Base-by-base conservation (phyloP, 1,140 invertebrate genomes). In the Rhynchophorus ferrugineus region DNA sequence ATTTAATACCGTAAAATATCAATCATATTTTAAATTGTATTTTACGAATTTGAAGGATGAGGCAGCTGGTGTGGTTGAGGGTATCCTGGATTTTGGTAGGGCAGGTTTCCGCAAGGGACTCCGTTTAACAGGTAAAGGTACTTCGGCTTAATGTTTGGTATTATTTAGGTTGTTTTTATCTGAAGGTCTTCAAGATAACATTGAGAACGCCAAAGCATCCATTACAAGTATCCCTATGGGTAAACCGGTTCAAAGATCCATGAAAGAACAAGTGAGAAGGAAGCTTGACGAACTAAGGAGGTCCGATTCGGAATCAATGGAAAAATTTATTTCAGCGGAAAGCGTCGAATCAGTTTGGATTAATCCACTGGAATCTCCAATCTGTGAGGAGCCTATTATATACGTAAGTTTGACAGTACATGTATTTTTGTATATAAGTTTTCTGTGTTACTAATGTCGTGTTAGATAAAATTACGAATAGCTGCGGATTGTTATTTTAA, bases 11-110 rank as follows among this genome's bases (percentile, higher is more conserved):
- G n/a, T n/a, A n/a, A n/a, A n/a, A n/a, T n/a, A n/a, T n/a, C n/a
- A n/a, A n/a, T n/a, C n/a, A n/a, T n/a, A n/a, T n/a, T n/a, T n/a
- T n/a, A n/a, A n/a, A n/a, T n/a, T n/a, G n/a, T n/a, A n/a, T n/a
- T n/a, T n/a, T n/a, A n/a, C n/a, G n/a, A 29, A 48, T 19, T 56
- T 59, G 22, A 41, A 78, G 75, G 75, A 78, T 48, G 76, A 78
- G 62, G 77, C 75, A 1, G 77, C 76, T 1, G 77, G 77, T 6
- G 71, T 78, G 64, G 76, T 78, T 66, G 77, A 78, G 59, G 76
- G 76, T 5, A 69, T 79, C 0, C 61, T 79, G 14, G 76, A 78
- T 63, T 74, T 76, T 51, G 76, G 76, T 18, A 73, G 75, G 43
- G 75, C 76, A n/a, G 73, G 75, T 1, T 60, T 78, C 13, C 71